Conservation (phyloP, 1,140 invertebrate species). For the Ridgeia piscesae region DNA sequence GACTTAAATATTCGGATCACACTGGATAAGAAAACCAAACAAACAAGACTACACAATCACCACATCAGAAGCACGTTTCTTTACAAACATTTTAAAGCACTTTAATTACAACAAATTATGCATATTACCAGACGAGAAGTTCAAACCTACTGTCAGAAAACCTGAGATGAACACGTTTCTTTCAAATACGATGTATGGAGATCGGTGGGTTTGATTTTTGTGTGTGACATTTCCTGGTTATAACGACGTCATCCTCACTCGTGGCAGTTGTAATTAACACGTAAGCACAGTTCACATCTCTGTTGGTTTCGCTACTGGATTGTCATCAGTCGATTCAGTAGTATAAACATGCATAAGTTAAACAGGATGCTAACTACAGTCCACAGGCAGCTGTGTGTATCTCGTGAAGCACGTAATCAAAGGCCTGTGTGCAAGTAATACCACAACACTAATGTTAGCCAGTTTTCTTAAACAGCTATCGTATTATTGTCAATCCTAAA, state of each 20-base stretch:
- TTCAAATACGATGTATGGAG: not conserved
- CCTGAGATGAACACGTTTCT: not conserved
- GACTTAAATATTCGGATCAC: not conserved
- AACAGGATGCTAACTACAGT: not conserved
- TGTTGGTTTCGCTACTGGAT: not conserved
- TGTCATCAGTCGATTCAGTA: not conserved
- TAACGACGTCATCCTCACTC: not conserved
- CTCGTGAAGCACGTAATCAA: not conserved
- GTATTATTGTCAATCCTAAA: not conserved
- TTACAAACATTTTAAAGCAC: not conserved
- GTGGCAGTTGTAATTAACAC: not conserved
- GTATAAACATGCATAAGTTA: not conserved
- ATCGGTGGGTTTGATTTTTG: not conserved
- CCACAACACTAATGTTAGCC: not conserved
- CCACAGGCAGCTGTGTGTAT: not conserved
- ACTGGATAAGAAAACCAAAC: too few species aligned
- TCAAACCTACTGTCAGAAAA: not conserved
- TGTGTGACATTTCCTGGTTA: not conserved
- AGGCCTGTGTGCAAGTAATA: not conserved
- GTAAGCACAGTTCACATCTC: not conserved
- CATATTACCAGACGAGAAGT: not conserved
- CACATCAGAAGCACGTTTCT: not conserved
- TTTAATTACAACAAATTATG: slow-evolving; percentile 2
- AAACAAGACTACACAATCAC: not conserved
- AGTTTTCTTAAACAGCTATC: not conserved